Base-by-base conservation (phyloP, 2,113 vertebrate species). In the Rhagologus leucostigma region DNA sequence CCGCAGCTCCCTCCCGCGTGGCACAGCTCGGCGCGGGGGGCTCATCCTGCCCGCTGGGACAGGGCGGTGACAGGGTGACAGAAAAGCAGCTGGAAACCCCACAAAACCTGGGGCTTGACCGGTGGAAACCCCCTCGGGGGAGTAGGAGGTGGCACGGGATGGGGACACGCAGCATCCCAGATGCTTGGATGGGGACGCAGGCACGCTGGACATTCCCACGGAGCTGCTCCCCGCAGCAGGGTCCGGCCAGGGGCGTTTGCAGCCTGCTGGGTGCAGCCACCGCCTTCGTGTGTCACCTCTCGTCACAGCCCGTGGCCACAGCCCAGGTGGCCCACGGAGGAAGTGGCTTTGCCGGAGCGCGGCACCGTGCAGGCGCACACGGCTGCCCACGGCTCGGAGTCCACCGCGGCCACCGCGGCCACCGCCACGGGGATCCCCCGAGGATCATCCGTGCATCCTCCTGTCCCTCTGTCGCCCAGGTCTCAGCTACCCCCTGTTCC, bases 401-500 rank as follows among this genome's bases (percentile, higher is more conserved):
- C 59, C 75, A n/a, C 47, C 35, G 44, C 16, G 56, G 74, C 19
- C 82, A 37, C 39, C 7, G 3, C 39, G 10, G 65, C 44, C 56
- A 22, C 65, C 3, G 29, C 50, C 46, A 0, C 7, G 60, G 37
- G 65, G 13, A n/a, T 33, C 6, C 27, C 39, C 19, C 24, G 16
- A 6, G 67, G 19, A 2, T 18, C 21, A 10, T 7, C 76, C 1
- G 2, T 0, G n/a, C 30, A 3, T 44, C 47, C 44, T 13, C 18
- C 33, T 5, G 35, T 53, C 49, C 49, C 21, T 94, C 44, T 84
- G 81, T 63, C 89, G 49, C 3, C 16, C 94, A 99, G 99, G 98
- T 70, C 96, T 99, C 8, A 95, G 98, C 84, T 99, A 99, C 96
- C 98, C 99, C 1, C 94, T 99, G 92, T 98, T 99, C 97, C 98